Conservation (phyloP, 1,140 invertebrate species). For the Drosophila pallidifrons region DNA sequence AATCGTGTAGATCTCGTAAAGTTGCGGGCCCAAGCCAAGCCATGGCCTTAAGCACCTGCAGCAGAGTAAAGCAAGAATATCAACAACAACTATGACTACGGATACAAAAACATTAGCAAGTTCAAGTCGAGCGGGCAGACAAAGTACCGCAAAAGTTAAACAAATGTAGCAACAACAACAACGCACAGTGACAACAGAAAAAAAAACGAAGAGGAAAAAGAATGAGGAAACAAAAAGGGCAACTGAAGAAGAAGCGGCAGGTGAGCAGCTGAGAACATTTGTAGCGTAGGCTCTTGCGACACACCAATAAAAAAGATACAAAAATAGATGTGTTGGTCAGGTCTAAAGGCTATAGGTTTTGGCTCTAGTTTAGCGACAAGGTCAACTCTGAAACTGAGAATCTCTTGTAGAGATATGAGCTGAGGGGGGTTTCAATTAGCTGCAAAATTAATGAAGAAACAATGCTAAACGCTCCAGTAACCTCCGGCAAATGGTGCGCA, state of each 20-base stretch:
- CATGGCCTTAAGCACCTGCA: slow-evolving; percentile 31
- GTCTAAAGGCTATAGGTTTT: slow-evolving; percentile 36
- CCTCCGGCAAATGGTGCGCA: slow-evolving; percentile 60
- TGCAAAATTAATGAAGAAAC: slow-evolving; percentile 74
- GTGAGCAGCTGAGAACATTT: slow-evolving; percentile 34
- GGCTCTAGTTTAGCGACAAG: slow-evolving; percentile 47
- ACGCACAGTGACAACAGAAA: slow-evolving; percentile 46
- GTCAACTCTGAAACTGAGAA: slow-evolving; percentile 43
- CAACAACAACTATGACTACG: slow-evolving; percentile 11
- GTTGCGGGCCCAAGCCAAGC: slow-evolving; percentile 56
- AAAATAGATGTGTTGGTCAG: slow-evolving; percentile 14
- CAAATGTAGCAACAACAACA: slow-evolving; percentile 72
- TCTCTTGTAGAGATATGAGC: neutral
- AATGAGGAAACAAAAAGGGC: slow-evolving; percentile 43
- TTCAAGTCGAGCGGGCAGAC: slow-evolving; percentile 78
- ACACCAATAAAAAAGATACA: slow-evolving; percentile 4
- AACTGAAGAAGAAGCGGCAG: slow-evolving; percentile 25
- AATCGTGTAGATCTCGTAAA: slow-evolving; percentile 54
- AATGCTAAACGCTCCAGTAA: slow-evolving; percentile 78
- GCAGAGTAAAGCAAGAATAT: slow-evolving; percentile 6
- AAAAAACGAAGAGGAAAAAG: slow-evolving; percentile 16
- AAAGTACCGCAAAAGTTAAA: slow-evolving; percentile 82
- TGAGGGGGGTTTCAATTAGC: slow-evolving; percentile 63
- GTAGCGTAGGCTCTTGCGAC: slow-evolving; percentile 14
- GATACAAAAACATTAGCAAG: slow-evolving; percentile 36